phyloP scores from a whole-genome alignment of 2,888 invertebrate species.

The Stenichneumon culpator region DNA sequence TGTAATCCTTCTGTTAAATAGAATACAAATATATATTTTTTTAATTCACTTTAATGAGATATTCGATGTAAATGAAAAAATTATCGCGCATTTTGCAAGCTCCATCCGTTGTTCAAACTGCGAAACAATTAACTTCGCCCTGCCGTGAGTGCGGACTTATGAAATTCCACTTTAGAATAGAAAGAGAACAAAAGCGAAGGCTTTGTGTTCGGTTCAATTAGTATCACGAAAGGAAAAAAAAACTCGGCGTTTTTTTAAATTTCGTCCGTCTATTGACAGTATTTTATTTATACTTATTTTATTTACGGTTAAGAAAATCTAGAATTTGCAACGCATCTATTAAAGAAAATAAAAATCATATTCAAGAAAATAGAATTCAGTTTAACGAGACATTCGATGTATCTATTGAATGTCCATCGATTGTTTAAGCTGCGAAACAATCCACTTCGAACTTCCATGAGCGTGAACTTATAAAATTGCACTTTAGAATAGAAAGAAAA shows the following conservation, averaged over 20 bases:
- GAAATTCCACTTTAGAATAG: neutral
- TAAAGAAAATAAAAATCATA: too few relatives aligned
- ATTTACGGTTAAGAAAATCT: too few relatives aligned
- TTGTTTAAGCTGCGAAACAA: neutral
- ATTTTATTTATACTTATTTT: too few relatives aligned
- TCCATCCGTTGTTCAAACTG: neutral
- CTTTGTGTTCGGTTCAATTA: neutral
- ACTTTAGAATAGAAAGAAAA: neutral
- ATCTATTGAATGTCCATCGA: too few relatives aligned
- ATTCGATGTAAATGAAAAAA: neutral
- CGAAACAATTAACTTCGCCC: neutral
- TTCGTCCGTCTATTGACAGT: too few relatives aligned
- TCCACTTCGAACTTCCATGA: neutral
- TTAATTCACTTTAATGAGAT: neutral
- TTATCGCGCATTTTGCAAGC: neutral
- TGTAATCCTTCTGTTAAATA: neutral
- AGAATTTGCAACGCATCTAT: too few relatives aligned
- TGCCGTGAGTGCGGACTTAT: neutral
- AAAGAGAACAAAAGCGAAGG: neutral
- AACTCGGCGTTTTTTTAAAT: too few relatives aligned
- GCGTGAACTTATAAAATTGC: neutral
- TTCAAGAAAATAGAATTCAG: too few relatives aligned
- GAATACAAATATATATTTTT: too few relatives aligned
- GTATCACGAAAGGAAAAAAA: too few relatives aligned
- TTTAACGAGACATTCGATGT: too few relatives aligned